A percentile compares a stretch with the other conserved stretches of the same genome.
These are phyloP conservation scores for Microchrysa polita DNA, from an alignment of 2,888 invertebrate species.

Conservation along the genomic window DNA sequence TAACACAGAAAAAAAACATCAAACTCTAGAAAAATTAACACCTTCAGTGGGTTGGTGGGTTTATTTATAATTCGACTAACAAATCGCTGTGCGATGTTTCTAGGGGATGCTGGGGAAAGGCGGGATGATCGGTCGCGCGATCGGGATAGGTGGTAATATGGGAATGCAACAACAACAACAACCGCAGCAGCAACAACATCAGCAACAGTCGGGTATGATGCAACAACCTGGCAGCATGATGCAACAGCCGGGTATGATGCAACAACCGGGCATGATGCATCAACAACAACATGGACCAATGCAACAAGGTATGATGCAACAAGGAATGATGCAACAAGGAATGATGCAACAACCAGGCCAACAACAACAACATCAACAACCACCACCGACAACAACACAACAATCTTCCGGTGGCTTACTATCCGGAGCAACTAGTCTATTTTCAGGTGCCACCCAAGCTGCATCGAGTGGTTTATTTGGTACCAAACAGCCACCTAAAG, in stretches of 20 bases:
- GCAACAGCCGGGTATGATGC: slow-evolving; percentile 52
- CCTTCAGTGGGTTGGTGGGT: slow-evolving; percentile 52
- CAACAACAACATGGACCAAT: slow-evolving; percentile 60
- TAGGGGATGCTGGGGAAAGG: slow-evolving; percentile 71
- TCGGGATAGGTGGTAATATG: slow-evolving; percentile 63
- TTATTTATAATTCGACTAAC: slow-evolving; percentile 48
- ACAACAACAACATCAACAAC: slow-evolving; percentile 57
- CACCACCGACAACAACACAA: slow-evolving; percentile 61
- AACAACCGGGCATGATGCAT: slow-evolving; percentile 54
- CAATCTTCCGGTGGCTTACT: slow-evolving; percentile 62
- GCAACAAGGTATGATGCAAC: slow-evolving; percentile 58
- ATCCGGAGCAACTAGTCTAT: slow-evolving; percentile 64
- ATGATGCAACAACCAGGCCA: slow-evolving; percentile 56
- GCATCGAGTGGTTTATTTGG: slow-evolving; percentile 65
- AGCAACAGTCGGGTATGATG: slow-evolving; percentile 46
- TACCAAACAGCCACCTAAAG: slow-evolving; percentile 64
- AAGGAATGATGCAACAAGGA: slow-evolving; percentile 55
- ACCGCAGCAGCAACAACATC: slow-evolving; percentile 56
- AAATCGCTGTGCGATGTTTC: slow-evolving; percentile 51
- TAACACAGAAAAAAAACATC: slow-evolving; percentile 42
- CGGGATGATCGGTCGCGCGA: slow-evolving; percentile 65
- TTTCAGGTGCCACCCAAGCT: slow-evolving; percentile 65
- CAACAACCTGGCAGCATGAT: slow-evolving; percentile 53
- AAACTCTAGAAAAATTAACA: slow-evolving; percentile 16
- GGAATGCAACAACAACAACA: slow-evolving; percentile 59